phyloP scores from a whole-genome alignment of 2,113 vertebrate genomes.

The Bungarus multicinctus region DNA sequence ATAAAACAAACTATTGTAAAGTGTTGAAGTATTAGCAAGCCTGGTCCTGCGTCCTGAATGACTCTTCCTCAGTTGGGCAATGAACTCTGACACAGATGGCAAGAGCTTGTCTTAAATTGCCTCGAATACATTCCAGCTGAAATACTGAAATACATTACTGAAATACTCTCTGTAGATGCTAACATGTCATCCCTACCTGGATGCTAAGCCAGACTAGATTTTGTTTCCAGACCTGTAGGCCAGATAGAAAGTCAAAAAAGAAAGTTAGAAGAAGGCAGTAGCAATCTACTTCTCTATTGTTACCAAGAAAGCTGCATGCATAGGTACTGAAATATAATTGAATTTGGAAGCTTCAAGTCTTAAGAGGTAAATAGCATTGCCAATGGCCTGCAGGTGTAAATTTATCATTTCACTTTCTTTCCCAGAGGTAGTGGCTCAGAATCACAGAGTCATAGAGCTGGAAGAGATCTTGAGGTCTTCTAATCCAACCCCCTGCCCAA shows the following conservation, averaged over 20 bases:
- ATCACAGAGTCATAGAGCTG: too few species aligned
- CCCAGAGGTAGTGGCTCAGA: not conserved
- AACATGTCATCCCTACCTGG: not conserved
- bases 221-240: not conserved
- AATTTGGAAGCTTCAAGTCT: not conserved
- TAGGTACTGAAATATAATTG: not conserved
- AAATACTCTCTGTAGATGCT: not conserved
- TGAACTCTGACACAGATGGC: not conserved
- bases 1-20: too few species aligned
- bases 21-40: not conserved
- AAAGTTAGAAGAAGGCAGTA: not conserved
- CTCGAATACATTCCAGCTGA: not conserved
- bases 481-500: too few species aligned
- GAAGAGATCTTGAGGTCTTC: not conserved
- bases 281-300: not conserved
- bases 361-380: not conserved
- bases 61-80: not conserved
- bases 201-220: not conserved
- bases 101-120: rapidly evolving
- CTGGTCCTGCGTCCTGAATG: not conserved
- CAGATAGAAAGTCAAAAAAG: not conserved
- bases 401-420: not conserved
- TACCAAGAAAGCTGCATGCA: not conserved
- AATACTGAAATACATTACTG: not conserved
- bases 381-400: not conserved